Conservation (phyloP, 2,113 vertebrate genomes). For the Origma solitaria region DNA sequence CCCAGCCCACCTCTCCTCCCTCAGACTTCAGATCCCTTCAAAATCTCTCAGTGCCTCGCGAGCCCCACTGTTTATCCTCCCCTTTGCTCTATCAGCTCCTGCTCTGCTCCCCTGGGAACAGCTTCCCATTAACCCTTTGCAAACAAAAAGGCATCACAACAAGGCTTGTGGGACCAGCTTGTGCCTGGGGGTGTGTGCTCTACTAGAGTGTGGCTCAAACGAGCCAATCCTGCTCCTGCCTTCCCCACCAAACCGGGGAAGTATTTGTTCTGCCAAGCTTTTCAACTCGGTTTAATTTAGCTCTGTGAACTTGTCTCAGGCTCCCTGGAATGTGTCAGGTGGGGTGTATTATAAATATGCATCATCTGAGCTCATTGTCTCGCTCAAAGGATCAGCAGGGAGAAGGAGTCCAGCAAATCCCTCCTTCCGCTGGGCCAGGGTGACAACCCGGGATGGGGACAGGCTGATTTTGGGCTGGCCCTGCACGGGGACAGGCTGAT, state of each 20-base stretch:
- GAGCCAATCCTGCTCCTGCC: not conserved
- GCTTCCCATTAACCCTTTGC: constrained; percentile 25
- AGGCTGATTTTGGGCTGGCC: not conserved
- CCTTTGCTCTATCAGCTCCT: not conserved
- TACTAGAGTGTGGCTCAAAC: not conserved
- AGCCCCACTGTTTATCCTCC: not conserved
- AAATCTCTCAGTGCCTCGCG: not conserved
- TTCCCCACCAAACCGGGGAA: not conserved
- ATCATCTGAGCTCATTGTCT: constrained; percentile 12
- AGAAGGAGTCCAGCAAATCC: not conserved
- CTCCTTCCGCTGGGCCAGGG: not conserved
- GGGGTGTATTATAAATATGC: constrained; percentile 29
- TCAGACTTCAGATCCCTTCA: not conserved
- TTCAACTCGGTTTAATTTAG: constrained; percentile 51
- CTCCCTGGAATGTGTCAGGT: constrained; percentile 58
- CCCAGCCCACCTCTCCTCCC: not conserved
- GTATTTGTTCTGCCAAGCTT: constrained; percentile 55
- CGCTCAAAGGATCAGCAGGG: not conserved
- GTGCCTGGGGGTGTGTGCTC: not conserved
- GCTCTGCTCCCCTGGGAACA: not conserved
- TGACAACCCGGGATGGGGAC: not conserved
- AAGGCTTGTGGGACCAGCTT: not conserved
- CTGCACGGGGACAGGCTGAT: too few species aligned
- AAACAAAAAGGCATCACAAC: not conserved
- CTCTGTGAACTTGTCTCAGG: constrained; percentile 36